A percentile compares a stretch with the other conserved stretches of the same genome.
Conservation (phyloP, 2,113 vertebrate genomes). For the Cyanoderma ruficeps region DNA sequence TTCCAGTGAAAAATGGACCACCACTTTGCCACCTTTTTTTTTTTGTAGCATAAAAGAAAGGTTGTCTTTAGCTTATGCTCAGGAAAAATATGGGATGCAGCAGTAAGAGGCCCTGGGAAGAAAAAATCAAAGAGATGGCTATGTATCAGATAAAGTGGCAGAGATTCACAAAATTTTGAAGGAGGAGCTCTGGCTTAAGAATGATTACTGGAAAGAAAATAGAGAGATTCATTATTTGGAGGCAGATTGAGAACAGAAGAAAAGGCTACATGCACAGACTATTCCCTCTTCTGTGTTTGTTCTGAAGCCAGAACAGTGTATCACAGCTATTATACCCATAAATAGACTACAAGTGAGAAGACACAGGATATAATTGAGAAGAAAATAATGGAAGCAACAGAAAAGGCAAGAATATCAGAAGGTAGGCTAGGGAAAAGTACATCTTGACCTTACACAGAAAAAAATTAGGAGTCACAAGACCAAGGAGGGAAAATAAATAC, state of each 20-base stretch:
- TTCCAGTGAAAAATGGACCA: neutral
- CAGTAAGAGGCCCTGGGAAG: neutral
- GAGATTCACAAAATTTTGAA: fast-evolving
- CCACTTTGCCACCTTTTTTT: neutral
- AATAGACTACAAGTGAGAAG: neutral
- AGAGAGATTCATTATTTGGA: neutral
- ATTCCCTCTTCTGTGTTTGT: neutral
- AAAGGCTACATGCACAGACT: neutral
- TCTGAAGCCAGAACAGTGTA: neutral
- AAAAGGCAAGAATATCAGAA: neutral
- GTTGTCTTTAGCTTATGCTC: neutral
- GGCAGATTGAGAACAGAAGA: neutral
- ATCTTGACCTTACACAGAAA: neutral
- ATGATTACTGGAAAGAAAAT: neutral
- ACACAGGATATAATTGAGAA: neutral
- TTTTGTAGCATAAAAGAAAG: neutral
- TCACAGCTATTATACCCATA: neutral
- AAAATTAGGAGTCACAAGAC: neutral
- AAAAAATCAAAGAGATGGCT: neutral
- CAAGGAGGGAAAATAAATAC: neutral
- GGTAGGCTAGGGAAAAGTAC: neutral
- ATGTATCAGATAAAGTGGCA: neutral
- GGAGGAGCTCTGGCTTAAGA: neutral
- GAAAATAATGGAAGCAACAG: neutral
- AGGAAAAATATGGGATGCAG: neutral